Evolutionary conservation across 2,888 invertebrate genomes (phyloP).

Genomic region (Orthosia incerta): DNA sequence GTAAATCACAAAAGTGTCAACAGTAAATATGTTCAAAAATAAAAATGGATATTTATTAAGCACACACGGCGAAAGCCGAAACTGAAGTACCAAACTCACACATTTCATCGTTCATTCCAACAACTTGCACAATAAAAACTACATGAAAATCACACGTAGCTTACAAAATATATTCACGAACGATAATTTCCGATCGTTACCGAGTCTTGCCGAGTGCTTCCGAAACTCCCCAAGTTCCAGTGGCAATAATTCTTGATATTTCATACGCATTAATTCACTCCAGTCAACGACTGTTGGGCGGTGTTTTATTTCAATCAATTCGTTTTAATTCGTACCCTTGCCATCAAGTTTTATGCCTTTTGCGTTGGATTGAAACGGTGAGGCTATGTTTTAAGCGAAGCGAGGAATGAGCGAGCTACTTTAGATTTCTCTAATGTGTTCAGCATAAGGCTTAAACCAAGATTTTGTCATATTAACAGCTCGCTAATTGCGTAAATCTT

Average conservation of each 20-base stretch:
- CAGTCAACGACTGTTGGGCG: conserved; percentile 56
- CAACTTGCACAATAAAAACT: conserved; percentile 51
- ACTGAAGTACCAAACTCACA: conserved; percentile 6
- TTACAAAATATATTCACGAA: conserved; percentile 44
- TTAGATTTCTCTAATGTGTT: not conserved
- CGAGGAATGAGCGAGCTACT: conserved; percentile 11
- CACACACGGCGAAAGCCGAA: not conserved
- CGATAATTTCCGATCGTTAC: conserved; percentile 52
- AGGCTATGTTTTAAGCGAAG: conserved; percentile 29
- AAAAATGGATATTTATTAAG: not conserved
- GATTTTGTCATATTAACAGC: not conserved
- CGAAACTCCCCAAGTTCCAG: conserved; percentile 56
- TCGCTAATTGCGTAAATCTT: too few relatives aligned
- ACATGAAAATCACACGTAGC: conserved; percentile 43
- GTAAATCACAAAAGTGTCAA: too few relatives aligned
- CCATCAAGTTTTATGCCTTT: conserved; percentile 61
- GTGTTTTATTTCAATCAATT: conserved; percentile 71
- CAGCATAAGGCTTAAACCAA: not conserved
- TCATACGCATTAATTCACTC: conserved; percentile 62
- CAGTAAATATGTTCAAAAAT: not conserved
- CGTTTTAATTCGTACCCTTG: conserved; percentile 62
- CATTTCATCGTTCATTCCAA: conserved; percentile 1
- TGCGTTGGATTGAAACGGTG: conserved; percentile 32
- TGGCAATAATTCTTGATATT: conserved; percentile 62
- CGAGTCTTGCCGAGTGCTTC: conserved; percentile 46